These are phyloP conservation scores for Drosophila aff. DNA, from an alignment of 1,140 invertebrate genomes.

Conservation along the genomic window DNA sequence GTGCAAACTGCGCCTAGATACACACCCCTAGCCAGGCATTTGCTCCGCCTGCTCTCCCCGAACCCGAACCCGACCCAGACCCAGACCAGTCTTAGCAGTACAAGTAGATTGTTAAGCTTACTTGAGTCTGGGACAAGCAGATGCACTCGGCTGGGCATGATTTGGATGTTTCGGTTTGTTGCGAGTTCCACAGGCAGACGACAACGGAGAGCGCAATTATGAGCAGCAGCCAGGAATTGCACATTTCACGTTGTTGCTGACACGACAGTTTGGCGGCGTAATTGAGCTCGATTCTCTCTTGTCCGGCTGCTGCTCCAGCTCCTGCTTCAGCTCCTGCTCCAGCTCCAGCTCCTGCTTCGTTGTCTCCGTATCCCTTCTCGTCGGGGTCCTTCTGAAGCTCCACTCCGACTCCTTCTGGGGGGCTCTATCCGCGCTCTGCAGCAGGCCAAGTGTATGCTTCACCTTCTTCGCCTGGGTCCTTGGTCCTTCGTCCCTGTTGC, in stretches of 20 bases:
- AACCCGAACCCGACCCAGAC: too few relatives aligned
- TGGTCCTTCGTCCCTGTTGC: constrained; percentile 3
- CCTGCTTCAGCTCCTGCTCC: not conserved
- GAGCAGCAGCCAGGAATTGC: constrained; percentile 85
- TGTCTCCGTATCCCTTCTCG: not conserved
- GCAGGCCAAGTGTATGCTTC: constrained; percentile 13
- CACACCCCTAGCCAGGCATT: not conserved
- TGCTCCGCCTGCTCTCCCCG: not conserved
- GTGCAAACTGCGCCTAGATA: not conserved
- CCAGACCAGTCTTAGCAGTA: not conserved
- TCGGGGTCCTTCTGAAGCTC: not conserved
- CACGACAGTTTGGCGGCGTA: constrained; percentile 84
- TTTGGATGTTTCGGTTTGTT: constrained; percentile 84
- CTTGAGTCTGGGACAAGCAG: constrained; percentile 92
- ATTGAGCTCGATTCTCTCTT: constrained; percentile 81
- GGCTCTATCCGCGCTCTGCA: not conserved
- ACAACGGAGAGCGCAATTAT: constrained; percentile 85
- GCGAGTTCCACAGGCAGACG: constrained; percentile 85
- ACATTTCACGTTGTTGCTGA: constrained; percentile 85
- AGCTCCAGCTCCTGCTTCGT: not conserved
- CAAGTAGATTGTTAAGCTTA: constrained; percentile 85
- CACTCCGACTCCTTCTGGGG: constrained; percentile 8
- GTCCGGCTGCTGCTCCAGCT: constrained; percentile 42
- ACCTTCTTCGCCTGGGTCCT: constrained; percentile 17
- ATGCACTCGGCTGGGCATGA: constrained; percentile 91